Evolutionary conservation across 2,888 invertebrate species (phyloP).

Genomic region (Falcaria lacertinaria): DNA sequence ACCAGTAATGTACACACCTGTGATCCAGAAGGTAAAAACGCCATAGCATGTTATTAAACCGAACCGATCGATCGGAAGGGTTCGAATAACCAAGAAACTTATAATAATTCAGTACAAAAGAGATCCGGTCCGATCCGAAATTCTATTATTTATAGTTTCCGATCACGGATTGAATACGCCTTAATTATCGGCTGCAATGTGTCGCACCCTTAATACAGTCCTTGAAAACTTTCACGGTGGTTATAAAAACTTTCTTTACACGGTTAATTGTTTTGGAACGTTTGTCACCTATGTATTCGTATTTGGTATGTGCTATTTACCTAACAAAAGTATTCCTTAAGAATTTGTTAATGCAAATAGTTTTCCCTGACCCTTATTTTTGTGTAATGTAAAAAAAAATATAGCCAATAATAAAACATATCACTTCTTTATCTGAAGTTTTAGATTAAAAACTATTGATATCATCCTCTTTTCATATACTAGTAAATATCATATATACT

Average conservation of each 20-base stretch:
- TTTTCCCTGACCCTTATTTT: no score
- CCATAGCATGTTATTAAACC: constrained; percentile 68
- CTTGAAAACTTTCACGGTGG: constrained; percentile 55
- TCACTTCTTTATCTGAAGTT: no score
- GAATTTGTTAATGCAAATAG: no score
- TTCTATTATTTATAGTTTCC: constrained; percentile 78
- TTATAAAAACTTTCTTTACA: constrained; percentile 14
- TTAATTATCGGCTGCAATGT: constrained; percentile 73
- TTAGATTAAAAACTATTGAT: no score
- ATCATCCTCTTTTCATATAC: no score
- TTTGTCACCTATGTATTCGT: neutral
- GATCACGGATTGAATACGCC: constrained; percentile 75
- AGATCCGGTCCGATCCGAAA: constrained; percentile 74
- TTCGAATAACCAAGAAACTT: constrained; percentile 56
- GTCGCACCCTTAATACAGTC: constrained; percentile 58
- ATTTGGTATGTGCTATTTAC: neutral
- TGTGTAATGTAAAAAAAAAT: no score
- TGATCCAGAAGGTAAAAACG: constrained; percentile 57
- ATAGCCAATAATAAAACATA: no score
- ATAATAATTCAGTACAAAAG: constrained; percentile 72
- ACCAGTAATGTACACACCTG: constrained; percentile 47
- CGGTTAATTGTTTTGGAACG: neutral
- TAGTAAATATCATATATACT: no score
- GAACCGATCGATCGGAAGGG: constrained; percentile 74
- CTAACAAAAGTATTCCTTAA: no score